phyloP scores from a whole-genome alignment of 2,113 vertebrate genomes.

The Tragelaphus strepsiceros region DNA sequence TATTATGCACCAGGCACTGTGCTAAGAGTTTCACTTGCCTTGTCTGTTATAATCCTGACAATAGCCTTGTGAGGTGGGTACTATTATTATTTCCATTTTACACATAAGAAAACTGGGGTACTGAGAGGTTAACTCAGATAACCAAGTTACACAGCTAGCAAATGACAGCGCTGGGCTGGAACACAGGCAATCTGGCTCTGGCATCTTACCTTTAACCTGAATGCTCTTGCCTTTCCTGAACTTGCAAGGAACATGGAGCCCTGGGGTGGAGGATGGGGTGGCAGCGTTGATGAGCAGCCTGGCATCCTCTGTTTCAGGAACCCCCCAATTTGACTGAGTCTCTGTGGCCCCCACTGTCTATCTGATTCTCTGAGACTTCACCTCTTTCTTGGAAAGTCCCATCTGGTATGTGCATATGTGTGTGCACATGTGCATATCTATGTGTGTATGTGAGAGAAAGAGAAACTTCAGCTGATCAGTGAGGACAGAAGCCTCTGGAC shows the following conservation, averaged over 20 bases:
- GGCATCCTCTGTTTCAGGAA: not conserved
- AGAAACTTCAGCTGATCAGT: conserved; percentile 55
- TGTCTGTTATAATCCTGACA: not conserved
- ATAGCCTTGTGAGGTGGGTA: not conserved
- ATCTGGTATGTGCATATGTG: not conserved
- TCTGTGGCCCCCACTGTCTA: not conserved
- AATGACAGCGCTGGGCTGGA: not conserved
- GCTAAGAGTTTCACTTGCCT: not conserved
- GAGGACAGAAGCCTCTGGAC: conserved; percentile 75
- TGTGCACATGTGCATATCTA: not conserved
- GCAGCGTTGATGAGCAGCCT: not conserved
- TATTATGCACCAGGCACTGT: not conserved
- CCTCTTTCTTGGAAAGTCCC: not conserved
- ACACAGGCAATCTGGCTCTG: not conserved
- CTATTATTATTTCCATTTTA: not conserved
- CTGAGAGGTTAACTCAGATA: not conserved
- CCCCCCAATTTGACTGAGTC: not conserved
- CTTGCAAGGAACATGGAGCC: not conserved
- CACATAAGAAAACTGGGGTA: not conserved
- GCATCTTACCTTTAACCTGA: not conserved
- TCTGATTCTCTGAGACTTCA: not conserved
- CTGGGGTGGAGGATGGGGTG: not conserved
- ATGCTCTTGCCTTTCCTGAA: not conserved
- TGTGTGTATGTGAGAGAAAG: not conserved
- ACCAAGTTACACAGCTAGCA: not conserved